Conservation (phyloP, 2,888 invertebrate genomes). For the Aphrophora alni region DNA sequence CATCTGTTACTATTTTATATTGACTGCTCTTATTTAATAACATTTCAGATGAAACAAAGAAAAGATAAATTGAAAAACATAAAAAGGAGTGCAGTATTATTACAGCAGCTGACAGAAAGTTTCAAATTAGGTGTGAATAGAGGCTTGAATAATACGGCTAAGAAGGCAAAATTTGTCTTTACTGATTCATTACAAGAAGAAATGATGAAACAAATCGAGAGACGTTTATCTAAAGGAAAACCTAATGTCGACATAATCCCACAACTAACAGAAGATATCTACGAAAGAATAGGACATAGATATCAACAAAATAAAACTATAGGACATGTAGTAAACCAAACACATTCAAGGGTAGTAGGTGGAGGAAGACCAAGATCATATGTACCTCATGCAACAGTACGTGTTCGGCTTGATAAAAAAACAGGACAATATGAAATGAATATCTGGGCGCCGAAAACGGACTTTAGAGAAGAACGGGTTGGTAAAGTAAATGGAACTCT, state of each 20-base stretch:
- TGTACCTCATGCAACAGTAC: neutral
- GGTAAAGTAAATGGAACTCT: neutral
- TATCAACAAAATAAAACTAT: neutral
- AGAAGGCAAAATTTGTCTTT: neutral
- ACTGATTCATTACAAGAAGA: neutral
- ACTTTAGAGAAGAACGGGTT: neutral
- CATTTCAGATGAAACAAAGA: neutral
- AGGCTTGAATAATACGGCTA: neutral
- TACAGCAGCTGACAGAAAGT: neutral
- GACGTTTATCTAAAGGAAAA: neutral
- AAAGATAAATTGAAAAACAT: neutral
- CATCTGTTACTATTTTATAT: too few relatives aligned
- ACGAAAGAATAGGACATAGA: neutral
- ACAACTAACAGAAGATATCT: neutral
- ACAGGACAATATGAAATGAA: neutral
- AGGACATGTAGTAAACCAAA: neutral
- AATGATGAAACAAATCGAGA: neutral
- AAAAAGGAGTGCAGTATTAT: neutral
- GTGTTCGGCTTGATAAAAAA: neutral
- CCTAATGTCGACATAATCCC: neutral
- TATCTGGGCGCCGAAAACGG: neutral
- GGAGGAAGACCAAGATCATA: neutral
- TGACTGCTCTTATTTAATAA: too few relatives aligned
- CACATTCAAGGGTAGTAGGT: neutral
- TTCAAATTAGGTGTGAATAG: neutral